Evolutionary conservation across 1,140 invertebrate genomes (phyloP).

Genomic region (Sminthurides bifidus): DNA sequence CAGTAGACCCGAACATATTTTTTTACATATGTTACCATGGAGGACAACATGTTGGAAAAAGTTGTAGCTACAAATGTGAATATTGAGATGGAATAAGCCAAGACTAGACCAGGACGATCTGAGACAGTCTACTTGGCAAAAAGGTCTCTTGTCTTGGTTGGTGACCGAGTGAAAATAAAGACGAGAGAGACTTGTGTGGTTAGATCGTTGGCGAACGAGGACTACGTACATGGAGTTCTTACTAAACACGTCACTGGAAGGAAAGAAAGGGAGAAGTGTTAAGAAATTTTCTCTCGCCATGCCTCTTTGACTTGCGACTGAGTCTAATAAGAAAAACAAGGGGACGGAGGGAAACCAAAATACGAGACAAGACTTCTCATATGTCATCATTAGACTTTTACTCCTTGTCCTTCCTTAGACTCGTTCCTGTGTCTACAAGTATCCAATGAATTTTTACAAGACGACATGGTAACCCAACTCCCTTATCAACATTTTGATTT

Average conservation of each 20-base stretch:
- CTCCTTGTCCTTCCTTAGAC: neutral
- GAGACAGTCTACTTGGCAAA: too few species aligned
- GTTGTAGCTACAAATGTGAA: neutral
- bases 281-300: neutral
- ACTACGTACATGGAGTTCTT: too few species aligned
- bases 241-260: too few species aligned
- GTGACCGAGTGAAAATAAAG: neutral
- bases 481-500: too few species aligned
- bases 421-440: too few species aligned
- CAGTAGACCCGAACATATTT: too few species aligned
- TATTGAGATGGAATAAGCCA: too few species aligned
- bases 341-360: neutral
- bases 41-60: neutral
- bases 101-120: too few species aligned
- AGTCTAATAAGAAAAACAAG: neutral
- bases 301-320: neutral
- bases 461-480: too few species aligned
- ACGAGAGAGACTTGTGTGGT: neutral
- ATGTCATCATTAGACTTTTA: slow-evolving; percentile 11
- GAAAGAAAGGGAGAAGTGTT: neutral
- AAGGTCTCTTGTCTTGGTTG: neutral
- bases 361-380: slow-evolving; percentile 4
- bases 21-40: neutral
- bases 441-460: neutral
- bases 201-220: too few species aligned